Evolutionary conservation across 23 tunicate genomes (phyloP).

Genomic region (Ciona savignyi): DNA sequence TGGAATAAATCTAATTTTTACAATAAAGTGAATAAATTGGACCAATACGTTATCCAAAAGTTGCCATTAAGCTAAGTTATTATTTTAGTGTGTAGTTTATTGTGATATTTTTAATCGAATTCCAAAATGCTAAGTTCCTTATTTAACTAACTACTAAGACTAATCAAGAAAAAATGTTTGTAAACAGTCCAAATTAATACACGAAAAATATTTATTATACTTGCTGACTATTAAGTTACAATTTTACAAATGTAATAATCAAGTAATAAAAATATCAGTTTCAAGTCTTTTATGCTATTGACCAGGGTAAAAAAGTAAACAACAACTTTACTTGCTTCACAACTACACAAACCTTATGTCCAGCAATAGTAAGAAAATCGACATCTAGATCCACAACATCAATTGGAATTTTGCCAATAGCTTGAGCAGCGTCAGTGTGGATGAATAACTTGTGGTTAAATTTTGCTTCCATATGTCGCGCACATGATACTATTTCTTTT

Average conservation of each 20-base stretch:
- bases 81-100: neutral
- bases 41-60: neutral
- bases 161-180: no score
- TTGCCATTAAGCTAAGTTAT: neutral
- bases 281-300: neutral
- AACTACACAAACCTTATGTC: conserved; percentile 90
- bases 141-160: no score
- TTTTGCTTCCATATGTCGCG: no score
- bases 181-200: no score
- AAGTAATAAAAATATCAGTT: neutral
- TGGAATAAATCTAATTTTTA: conserved; percentile 2
- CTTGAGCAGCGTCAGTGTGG: conserved; percentile 97
- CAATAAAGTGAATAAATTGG: no score
- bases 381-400: conserved; percentile 51
- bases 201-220: no score
- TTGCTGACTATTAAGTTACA: no score
- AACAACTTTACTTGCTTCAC: no score
- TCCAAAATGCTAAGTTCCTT: no score
- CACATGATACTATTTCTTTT: conserved; percentile 9
- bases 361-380: conserved; percentile 84
- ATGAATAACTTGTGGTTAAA: no score
- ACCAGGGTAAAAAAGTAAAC: neutral
- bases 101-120: no score
- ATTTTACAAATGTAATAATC: no score
- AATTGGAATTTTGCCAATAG: conserved; percentile 78